Conservation (phyloP, 2,888 invertebrate species). For the Autographa pulchrina region DNA sequence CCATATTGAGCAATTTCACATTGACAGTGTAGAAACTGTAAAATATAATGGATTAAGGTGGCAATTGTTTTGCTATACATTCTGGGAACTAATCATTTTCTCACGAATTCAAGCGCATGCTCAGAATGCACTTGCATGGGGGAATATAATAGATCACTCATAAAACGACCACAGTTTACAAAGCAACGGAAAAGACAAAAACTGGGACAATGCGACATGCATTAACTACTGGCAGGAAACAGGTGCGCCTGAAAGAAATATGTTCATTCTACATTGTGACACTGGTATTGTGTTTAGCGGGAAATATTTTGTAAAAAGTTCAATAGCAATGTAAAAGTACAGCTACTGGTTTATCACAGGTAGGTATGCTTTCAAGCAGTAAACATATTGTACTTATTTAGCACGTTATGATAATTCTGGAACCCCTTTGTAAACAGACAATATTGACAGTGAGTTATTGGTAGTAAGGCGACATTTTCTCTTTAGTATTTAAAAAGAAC, state of each 20-base stretch:
- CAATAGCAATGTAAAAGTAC: slow-evolving; percentile 29
- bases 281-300: slow-evolving; percentile 38
- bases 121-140: slow-evolving; percentile 32
- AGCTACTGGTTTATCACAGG: neutral
- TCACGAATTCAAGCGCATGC: slow-evolving; percentile 56
- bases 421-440: neutral
- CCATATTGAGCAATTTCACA: slow-evolving; percentile 50
- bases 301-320: slow-evolving; percentile 39
- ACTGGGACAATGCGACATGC: slow-evolving; percentile 74
- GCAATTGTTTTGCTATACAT: slow-evolving; percentile 47
- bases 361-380: neutral
- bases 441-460: neutral
- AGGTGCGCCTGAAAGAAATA: slow-evolving; percentile 67
- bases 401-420: neutral
- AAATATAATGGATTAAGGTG: slow-evolving; percentile 35
- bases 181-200: slow-evolving; percentile 74
- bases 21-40: slow-evolving; percentile 49
- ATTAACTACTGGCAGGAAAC: slow-evolving; percentile 72
- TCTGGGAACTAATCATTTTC: slow-evolving; percentile 51
- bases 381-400: neutral
- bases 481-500: too few species aligned
- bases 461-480: neutral
- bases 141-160: slow-evolving; percentile 51
- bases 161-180: slow-evolving; percentile 59
- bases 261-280: slow-evolving; percentile 51